Base-by-base conservation (phyloP, 2,113 vertebrate species). In the Agelaius tricolor region DNA sequence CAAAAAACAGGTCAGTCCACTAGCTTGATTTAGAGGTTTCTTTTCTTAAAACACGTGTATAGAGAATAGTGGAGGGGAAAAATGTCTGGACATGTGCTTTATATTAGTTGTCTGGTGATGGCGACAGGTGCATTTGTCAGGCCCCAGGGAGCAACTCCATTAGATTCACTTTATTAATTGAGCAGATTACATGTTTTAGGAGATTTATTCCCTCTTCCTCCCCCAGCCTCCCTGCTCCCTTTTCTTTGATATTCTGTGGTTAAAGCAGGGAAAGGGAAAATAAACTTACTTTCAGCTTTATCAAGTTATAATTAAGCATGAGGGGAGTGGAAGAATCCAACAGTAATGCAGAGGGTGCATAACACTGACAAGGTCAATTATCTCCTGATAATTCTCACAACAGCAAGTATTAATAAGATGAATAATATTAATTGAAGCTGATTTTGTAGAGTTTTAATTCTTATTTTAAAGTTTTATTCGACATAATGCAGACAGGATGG, bases 91-190 rank as follows among this genome's bases (percentile, higher is more conserved):
- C 84, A 93, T 20, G 46, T 94, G 88, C 62, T 44, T 81, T 85
- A 55, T 80, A 90, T 94, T 87, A 81, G 67, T 84, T 63, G 78
- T 94, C 94, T 97, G 92, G 51, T 68, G 95, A 54, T 44, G 47
- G 41, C 20, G 73, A 96, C 91, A 97, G 86, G 90, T 96, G 83
- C 66, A 90, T 96, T 96, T 97, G 78, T 97, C 90, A 97, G 87
- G 92, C 93, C 94, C 71, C 75, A 74, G 95, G 96, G 94, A 94
- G 62, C 49, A 86, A 68, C 82, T 79, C 67, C 0, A 2, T 84
- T 91, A 91, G 78, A 96, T 93, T 96, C 69, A 92, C 61, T 96
- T 95, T 97, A 97, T 97, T 97, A 98, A 97, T 96, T 96, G 92
- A 95, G 63, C 77, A 96, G 82, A 96, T 93, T 95, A 96, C 86